These are phyloP conservation scores for Anas platyrhynchos DNA, from an alignment of 2,113 vertebrate species.

Conservation along the genomic window DNA sequence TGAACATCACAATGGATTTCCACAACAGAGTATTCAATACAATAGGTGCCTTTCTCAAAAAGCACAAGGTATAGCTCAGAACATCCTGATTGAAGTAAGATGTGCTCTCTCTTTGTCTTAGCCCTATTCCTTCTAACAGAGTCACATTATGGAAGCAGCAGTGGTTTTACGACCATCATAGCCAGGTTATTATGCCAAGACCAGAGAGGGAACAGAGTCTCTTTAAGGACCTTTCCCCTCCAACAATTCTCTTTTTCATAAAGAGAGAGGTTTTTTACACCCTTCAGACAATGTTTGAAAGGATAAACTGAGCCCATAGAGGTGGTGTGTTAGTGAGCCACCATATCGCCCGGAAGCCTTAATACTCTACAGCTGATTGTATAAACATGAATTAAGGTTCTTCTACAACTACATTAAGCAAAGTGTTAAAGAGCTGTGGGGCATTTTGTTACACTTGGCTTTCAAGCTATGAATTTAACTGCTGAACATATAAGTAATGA, in stretches of 20 bases:
- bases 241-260: not conserved
- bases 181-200: not conserved
- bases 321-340: not conserved
- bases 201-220: not conserved
- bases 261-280: not conserved
- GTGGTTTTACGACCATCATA: not conserved
- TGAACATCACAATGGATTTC: not conserved
- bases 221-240: not conserved
- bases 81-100: not conserved
- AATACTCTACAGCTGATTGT: conserved; percentile 18
- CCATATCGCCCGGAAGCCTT: conserved; percentile 3
- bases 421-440: conserved; percentile 56
- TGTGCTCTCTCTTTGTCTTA: not conserved
- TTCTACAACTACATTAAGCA: conserved; percentile 54
- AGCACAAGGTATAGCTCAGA: not conserved
- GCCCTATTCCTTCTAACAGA: not conserved
- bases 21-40: not conserved
- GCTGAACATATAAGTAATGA: conserved; percentile 47
- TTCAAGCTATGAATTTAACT: conserved; percentile 65
- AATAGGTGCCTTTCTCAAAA: not conserved
- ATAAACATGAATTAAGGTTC: conserved; percentile 64
- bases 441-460: conserved; percentile 57
- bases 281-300: not conserved
- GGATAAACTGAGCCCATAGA: conserved; percentile 12
- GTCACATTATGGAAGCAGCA: not conserved